A percentile compares a stretch with the other conserved stretches of the same genome.
These are phyloP conservation scores for Pandemis heparana DNA, from an alignment of 2,888 invertebrate genomes.

Conservation along the genomic window DNA sequence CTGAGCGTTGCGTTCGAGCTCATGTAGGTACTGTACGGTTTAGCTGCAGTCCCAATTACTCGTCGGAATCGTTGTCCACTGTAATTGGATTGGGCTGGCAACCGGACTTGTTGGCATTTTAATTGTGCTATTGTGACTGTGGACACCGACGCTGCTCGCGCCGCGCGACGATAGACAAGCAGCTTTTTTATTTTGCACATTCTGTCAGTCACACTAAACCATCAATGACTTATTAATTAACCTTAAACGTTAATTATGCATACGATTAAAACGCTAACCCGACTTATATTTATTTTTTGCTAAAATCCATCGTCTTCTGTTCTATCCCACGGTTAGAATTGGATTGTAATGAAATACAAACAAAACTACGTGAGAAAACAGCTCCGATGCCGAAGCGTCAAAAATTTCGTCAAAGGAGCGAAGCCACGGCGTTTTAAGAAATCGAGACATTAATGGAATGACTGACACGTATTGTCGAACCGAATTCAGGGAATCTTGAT, in stretches of 20 bases:
- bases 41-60: slow-evolving; percentile 81
- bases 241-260: slow-evolving; percentile 40
- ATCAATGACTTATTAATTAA: slow-evolving; percentile 54
- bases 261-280: slow-evolving; percentile 17
- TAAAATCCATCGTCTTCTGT: slow-evolving; percentile 29
- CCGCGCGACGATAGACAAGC: slow-evolving; percentile 66
- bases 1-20: slow-evolving; percentile 60
- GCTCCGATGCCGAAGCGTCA: slow-evolving; percentile 70
- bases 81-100: slow-evolving; percentile 85
- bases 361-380: slow-evolving; percentile 66
- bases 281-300: slow-evolving; percentile 10
- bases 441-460: slow-evolving; percentile 80
- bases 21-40: slow-evolving; percentile 73
- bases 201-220: slow-evolving; percentile 57
- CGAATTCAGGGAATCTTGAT: slow-evolving; percentile 69
- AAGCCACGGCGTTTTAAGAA: slow-evolving; percentile 76
- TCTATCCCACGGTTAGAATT: slow-evolving; percentile 66
- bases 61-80: slow-evolving; percentile 83
- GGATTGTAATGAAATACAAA: slow-evolving; percentile 53
- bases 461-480: slow-evolving; percentile 77
- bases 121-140: slow-evolving; percentile 85
- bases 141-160: slow-evolving; percentile 70
- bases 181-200: slow-evolving; percentile 69
- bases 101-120: slow-evolving; percentile 85
- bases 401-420: slow-evolving; percentile 73